These are phyloP conservation scores for Rhadina sibilatrix DNA, from an alignment of 2,113 vertebrate genomes.

Conservation along the genomic window DNA sequence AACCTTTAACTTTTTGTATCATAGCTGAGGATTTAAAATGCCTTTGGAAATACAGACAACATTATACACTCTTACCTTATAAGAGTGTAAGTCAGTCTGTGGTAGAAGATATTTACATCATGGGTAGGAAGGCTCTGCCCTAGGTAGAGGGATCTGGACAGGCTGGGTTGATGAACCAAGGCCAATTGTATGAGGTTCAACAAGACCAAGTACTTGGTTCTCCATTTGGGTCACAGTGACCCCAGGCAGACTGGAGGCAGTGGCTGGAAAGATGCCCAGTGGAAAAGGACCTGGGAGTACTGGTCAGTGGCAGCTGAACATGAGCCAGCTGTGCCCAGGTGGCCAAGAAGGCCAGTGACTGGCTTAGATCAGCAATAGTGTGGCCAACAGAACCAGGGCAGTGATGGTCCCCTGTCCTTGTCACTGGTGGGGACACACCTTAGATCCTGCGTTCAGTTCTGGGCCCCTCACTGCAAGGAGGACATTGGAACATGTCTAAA, in stretches of 20 bases:
- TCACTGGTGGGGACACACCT: background rate
- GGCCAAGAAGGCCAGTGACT: background rate
- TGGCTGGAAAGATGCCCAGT: background rate
- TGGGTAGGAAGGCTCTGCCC: background rate
- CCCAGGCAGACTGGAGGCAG: background rate
- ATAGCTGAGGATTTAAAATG: background rate
- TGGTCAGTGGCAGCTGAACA: background rate
- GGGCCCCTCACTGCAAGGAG: background rate
- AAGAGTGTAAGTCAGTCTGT: background rate
- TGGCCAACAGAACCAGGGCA: background rate
- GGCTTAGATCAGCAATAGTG: no score
- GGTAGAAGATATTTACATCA: background rate
- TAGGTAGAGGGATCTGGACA: background rate
- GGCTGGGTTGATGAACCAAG: background rate
- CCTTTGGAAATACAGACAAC: background rate
- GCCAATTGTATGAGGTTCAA: background rate
- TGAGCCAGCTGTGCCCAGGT: background rate
- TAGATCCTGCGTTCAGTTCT: accelerated
- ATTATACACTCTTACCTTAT: background rate
- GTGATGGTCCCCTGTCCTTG: accelerated
- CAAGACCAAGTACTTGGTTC: background rate
- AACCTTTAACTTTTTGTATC: background rate
- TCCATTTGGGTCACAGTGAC: background rate
- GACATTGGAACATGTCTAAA: accelerated
- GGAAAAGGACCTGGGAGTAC: background rate